Base-by-base conservation (phyloP, 2,113 vertebrate genomes). In the Paradoxurus hermaphroditus region DNA sequence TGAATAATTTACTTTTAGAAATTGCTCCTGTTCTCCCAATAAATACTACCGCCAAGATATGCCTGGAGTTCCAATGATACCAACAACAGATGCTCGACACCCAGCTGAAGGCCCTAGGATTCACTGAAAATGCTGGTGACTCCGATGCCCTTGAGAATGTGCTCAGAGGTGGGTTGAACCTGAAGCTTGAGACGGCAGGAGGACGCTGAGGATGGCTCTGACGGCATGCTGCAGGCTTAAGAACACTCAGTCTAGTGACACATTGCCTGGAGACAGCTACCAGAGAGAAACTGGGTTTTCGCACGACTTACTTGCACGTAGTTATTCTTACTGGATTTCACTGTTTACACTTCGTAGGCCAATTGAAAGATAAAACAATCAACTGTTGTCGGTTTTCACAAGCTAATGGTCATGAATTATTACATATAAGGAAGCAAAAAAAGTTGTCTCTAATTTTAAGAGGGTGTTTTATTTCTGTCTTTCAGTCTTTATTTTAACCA, bases 371-470 rank as follows among this genome's bases (percentile, higher is more conserved):
- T 82, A 92, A 98, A 96, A 87, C n/a, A 79, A 53, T 67, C 83
- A 91, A 78, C 75, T 95, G 79, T 86, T 51, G 85, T 23, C 34
- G 97, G 6, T 56, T 96, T 65, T 11, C 21, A 92, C 53, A 62
- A 96, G 97, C 39, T 85, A 87, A 92, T 82, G 41, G 5, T 56
- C 44, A 13, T 67, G n/a, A 94, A 95, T 67, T 81, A 98, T 97
- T 97, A 96, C 27, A 87, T 25, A 95, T 82, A 98, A 96, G 46
- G 59, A 89, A 96, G 95, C 27, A 1, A 77, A 93, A 93, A 90
- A 90, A 49, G 78, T 86, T 6, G 59, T 75, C 77, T 95, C 67
- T 91, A 81, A 5, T 46, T 98, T 73, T 92, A 92, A 63, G 1
- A 53, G 2, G 8, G 39, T 68, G 6, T 94, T 82, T 97, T 82